Evolutionary conservation across 2,113 vertebrate genomes (phyloP), one percentile per base, ranked within the genome.

Genomic region (Sebastes fasciatus): DNA sequence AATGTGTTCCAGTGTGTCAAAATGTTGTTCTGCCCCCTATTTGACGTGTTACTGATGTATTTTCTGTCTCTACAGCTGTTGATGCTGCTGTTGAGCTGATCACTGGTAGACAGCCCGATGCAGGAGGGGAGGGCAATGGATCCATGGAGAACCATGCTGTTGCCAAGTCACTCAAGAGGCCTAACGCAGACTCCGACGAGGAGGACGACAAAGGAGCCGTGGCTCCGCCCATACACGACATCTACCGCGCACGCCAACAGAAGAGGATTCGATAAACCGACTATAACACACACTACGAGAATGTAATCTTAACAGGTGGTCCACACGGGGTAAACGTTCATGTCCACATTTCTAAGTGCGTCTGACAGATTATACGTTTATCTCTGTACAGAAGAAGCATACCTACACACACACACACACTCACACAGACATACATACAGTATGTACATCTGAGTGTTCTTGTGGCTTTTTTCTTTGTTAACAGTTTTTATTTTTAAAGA

Each of bases 401-500:
- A 23, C 34, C 34, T 64, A 34, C 34, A 34, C 34, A 34, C 43
- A 77, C 66, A 74, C 71, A 85, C 73, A 55, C 55, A 48, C 79
- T 62, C 68, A 75, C 61, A 62, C 78, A 85, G 51, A 80, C 73
- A 65, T 34, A 54, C 77, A 68, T 26, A 69, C 76, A 81, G 66
- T 83, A 72, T 91, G 77, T 16, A 60, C 84, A 88, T 92, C 94
- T 92, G 81, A 94, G 94, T 95, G 95, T 95, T 94, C 88, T 91
- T 91, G 91, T 94, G 94, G 93, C 69, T 88, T 89, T 62, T 85
- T 79, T 85, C 91, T 90, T 95, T 90, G 84, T 90, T 95, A 95
- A 95, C 95, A 96, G 96, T 97, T 98, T 90, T 99, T 97, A 96
- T 95, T 99, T 99, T 97, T 97, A 96, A 98, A 98, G 97, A 98